phyloP scores from a whole-genome alignment of 1,140 invertebrate species.

The Drusus annulatus region DNA sequence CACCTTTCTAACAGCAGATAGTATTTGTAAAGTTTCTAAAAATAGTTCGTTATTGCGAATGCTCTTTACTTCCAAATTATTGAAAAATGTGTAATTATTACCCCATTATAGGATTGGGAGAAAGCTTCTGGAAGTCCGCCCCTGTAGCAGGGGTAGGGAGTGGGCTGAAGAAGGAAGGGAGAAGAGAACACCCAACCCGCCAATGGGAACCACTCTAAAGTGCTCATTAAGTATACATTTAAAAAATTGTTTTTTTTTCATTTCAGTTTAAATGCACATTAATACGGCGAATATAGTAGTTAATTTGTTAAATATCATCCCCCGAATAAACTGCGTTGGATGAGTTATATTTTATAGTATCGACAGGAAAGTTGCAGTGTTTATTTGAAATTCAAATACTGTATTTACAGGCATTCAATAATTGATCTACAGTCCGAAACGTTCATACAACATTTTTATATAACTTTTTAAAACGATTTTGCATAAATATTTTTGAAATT shows the following conservation, averaged over 20 bases:
- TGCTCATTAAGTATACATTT: slow-evolving; percentile 40
- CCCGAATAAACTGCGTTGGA: neutral
- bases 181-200: slow-evolving; percentile 5
- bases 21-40: neutral
- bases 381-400: too few relatives aligned
- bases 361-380: too few relatives aligned
- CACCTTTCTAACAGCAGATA: neutral
- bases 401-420: too few relatives aligned
- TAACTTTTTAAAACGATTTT: too few relatives aligned
- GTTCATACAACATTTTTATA: too few relatives aligned
- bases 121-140: neutral
- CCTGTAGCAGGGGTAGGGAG: neutral
- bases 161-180: neutral
- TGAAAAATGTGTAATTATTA: too few relatives aligned
- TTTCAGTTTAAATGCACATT: slow-evolving; percentile 28
- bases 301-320: neutral
- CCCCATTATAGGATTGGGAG: too few relatives aligned
- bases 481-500: too few relatives aligned
- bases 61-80: too few relatives aligned
- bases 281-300: slow-evolving; percentile 12
- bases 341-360: too few relatives aligned
- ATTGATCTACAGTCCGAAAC: too few relatives aligned
- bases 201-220: slow-evolving; percentile 32
- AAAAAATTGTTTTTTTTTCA: slow-evolving; percentile 37
- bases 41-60: neutral